Percentiles rank a stretch among this genome's conserved stretches.
Conservation (phyloP, 2,888 invertebrate genomes). For the Pandemis heparana region DNA sequence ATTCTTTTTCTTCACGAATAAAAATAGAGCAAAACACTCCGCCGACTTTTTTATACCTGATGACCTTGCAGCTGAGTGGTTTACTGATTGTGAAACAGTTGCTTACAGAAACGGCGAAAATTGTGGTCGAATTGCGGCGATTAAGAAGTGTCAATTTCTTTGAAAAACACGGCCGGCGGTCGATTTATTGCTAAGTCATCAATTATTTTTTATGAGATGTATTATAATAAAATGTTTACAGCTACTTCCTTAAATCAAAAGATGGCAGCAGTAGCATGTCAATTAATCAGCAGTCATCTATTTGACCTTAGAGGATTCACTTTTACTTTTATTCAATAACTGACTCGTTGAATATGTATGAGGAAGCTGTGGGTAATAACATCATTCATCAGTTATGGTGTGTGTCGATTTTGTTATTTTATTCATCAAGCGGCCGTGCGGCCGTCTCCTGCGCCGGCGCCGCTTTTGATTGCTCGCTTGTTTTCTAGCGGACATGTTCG, state of each 20-base stretch:
- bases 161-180: constrained; percentile 7
- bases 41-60: constrained; percentile 73
- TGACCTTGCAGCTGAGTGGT: constrained; percentile 81
- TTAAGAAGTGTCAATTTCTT: constrained; percentile 25
- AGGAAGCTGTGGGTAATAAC: constrained; percentile 64
- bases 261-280: constrained; percentile 60
- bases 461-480: constrained; percentile 50
- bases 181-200: constrained; percentile 7
- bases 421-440: constrained; percentile 49
- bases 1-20: constrained; percentile 78
- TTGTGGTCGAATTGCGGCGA: constrained; percentile 14
- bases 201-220: constrained; percentile 13
- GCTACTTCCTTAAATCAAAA: constrained; percentile 61
- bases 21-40: constrained; percentile 81
- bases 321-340: constrained; percentile 82
- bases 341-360: constrained; percentile 74
- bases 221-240: constrained; percentile 12
- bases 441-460: constrained; percentile 45
- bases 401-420: constrained; percentile 68
- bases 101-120: constrained; percentile 70
- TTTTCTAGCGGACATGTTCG: constrained; percentile 60
- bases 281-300: constrained; percentile 66
- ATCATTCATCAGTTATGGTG: constrained; percentile 65
- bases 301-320: constrained; percentile 69
- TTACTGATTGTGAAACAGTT: constrained; percentile 78